These are phyloP conservation scores for Nanorana parkeri DNA, from an alignment of 2,113 vertebrate species.

Conservation along the genomic window DNA sequence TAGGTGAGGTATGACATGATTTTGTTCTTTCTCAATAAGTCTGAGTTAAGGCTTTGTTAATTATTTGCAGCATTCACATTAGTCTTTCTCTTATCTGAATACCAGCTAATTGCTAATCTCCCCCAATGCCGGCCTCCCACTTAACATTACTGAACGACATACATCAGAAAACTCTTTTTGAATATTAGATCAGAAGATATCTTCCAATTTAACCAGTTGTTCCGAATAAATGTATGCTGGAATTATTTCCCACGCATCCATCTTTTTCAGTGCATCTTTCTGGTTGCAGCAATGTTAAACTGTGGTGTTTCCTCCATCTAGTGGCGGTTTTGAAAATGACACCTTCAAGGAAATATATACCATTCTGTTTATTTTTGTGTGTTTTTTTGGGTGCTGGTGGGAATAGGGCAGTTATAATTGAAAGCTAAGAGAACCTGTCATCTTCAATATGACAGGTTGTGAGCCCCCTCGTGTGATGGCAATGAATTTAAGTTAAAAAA, in stretches of 20 bases:
- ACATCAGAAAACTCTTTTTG: neutral
- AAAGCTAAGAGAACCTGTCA: too few species aligned
- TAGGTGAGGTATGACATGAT: too few species aligned
- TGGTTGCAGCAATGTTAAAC: neutral
- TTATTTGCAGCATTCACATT: conserved; percentile 15
- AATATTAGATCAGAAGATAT: neutral
- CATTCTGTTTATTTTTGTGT: too few species aligned
- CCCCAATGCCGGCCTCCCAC: neutral
- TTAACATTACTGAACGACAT: neutral
- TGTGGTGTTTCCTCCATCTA: conserved; percentile 2
- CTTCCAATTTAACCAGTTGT: neutral
- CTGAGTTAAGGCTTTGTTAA: conserved; percentile 4
- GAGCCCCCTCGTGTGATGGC: too few species aligned
- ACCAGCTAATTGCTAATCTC: neutral
- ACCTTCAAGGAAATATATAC: too few species aligned
- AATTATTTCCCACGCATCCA: conserved; percentile 8
- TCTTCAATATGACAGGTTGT: too few species aligned
- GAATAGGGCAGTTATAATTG: too few species aligned
- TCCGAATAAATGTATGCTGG: neutral
- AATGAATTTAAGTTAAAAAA: too few species aligned
- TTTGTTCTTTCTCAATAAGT: too few species aligned
- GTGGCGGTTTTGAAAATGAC: neutral
- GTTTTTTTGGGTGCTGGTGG: too few species aligned
- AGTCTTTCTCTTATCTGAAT: conserved; percentile 5
- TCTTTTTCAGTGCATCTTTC: neutral